Base-by-base conservation (phyloP, 2,888 invertebrate species). In the Lasioglossum figueresi region DNA sequence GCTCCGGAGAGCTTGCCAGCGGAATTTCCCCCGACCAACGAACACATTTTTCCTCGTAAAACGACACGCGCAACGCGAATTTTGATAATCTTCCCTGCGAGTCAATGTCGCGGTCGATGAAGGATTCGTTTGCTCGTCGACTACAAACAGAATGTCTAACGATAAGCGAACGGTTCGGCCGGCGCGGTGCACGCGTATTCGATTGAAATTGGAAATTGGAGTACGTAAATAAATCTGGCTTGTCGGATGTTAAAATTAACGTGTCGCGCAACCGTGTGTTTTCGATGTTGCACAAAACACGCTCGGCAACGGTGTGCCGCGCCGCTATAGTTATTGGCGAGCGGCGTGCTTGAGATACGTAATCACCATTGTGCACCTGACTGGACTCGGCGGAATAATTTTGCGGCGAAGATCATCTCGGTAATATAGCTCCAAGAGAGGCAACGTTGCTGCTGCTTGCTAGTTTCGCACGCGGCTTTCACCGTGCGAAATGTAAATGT, bases 331-430 rank as follows among this genome's bases (percentile, higher is more conserved):
- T 74, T 85, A 86, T 83, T 80, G 76, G 85, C 73, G 45, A 75
- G 68, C 70, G 72, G 76, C 72, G 68, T 76, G 83, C 79, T 77
- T 78, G 84, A 81, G 75, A 81, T 83, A 80, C 79, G 83, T 84
- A 86, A 86, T 86, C 82, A 68, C 79, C 79, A 82, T 81, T 45
- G 85, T 63, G 81, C 80, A 78, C 82, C 77, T 72, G 74, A 85
- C 68, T 59, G 71, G 72, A 80, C 81, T 78, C 85, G 72, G 73
- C 79, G 82, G 80, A 76, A 81, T 83, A 88, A 80, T 83, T 86
- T 79, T 80, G 79, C 75, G 76, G 80, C 73, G 76, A 87, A 80
- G 79, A 87, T 85, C 85, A 85, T 77, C 81, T 81, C 63, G 74
- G 85, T 85, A 72, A 85, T 79, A 72, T 77, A 80, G 88, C 80